Percentiles rank a stretch among this genome's conserved stretches.
phyloP scores from a whole-genome alignment of 2,113 vertebrate genomes.

The Cardinalis cardinalis region DNA sequence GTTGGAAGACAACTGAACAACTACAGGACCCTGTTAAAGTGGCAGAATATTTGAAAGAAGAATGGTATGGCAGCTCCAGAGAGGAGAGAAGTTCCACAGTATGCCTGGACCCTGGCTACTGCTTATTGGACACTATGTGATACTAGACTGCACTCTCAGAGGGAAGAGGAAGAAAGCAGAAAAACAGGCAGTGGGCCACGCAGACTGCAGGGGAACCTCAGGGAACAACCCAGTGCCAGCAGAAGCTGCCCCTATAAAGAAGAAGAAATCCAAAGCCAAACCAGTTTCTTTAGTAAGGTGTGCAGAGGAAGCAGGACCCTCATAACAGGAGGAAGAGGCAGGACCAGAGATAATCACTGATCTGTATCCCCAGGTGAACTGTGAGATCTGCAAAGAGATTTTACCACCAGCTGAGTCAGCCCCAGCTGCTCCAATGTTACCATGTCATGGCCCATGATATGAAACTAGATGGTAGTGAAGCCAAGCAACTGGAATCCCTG shows the following conservation, averaged over 20 bases:
- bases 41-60: no score
- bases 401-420: fast-evolving
- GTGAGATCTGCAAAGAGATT: no score
- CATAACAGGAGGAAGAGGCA: not conserved
- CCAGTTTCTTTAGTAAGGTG: not conserved
- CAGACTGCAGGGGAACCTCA: not conserved
- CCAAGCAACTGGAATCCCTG: not conserved
- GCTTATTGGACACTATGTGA: not conserved
- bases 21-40: not conserved
- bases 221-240: not conserved
- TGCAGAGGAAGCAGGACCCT: not conserved
- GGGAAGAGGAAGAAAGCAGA: not conserved
- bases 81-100: no score
- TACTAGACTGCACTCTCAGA: not conserved
- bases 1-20: not conserved
- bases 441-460: fast-evolving
- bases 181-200: not conserved
- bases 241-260: not conserved
- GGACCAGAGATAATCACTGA: not conserved
- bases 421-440: not conserved
- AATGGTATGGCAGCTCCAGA: no score
- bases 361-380: not conserved
- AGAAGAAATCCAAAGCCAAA: not conserved
- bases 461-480: no score
- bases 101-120: no score